phyloP scores from a whole-genome alignment of 2,113 vertebrate genomes.

The Oryzias melastigma region DNA sequence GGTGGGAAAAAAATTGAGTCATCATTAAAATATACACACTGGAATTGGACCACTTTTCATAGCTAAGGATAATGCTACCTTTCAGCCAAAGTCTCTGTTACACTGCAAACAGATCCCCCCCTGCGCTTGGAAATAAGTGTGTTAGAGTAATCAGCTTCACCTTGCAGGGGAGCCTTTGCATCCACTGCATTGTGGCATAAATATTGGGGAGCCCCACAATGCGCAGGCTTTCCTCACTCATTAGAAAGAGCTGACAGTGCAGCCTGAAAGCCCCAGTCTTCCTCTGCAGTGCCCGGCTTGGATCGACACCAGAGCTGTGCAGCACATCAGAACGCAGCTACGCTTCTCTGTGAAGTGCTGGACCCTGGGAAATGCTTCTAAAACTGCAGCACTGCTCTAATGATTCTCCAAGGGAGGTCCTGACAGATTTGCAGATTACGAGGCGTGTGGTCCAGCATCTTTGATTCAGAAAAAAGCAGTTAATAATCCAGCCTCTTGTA shows the following conservation, averaged over 20 bases:
- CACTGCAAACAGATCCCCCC: neutral
- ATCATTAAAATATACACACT: slow-evolving; percentile 51
- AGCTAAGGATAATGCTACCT: too few species aligned
- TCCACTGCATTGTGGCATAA: slow-evolving; percentile 53
- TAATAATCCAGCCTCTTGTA: slow-evolving; percentile 1
- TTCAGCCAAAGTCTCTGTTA: too few species aligned
- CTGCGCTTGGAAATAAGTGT: slow-evolving; percentile 32
- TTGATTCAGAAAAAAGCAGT: neutral
- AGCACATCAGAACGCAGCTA: slow-evolving; percentile 42
- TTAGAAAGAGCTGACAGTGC: slow-evolving; percentile 72
- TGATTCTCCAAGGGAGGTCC: slow-evolving; percentile 42
- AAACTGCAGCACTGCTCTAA: slow-evolving; percentile 50
- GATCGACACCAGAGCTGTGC: slow-evolving; percentile 59
- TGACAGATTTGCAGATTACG: slow-evolving; percentile 1
- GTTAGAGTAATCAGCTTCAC: slow-evolving; percentile 49
- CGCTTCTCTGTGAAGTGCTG: slow-evolving; percentile 28
- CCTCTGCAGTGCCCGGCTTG: slow-evolving; percentile 62
- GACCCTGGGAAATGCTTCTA: slow-evolving; percentile 11
- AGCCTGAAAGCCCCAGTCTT: slow-evolving; percentile 49
- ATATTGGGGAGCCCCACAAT: slow-evolving; percentile 53
- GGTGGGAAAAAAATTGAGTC: slow-evolving; percentile 33
- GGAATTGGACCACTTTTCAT: too few species aligned
- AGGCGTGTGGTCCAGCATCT: neutral
- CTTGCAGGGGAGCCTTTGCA: slow-evolving; percentile 29
- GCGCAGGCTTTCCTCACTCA: slow-evolving; percentile 61